Base-by-base conservation (phyloP, 2,113 vertebrate species). In the Colaptes auratus region DNA sequence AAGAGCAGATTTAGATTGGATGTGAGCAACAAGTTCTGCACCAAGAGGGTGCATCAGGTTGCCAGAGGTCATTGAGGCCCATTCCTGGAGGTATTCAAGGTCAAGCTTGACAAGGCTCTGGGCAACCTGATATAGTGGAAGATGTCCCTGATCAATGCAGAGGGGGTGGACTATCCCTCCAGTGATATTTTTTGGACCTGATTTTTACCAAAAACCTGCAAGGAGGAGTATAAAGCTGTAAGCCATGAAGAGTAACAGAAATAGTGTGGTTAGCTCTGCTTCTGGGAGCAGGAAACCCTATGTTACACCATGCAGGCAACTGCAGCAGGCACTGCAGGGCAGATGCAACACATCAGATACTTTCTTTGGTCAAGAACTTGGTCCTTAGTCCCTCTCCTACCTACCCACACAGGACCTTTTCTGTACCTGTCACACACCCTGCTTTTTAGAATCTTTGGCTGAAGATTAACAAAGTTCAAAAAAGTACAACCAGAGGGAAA, bases 271-370 rank as follows among this genome's bases (percentile, higher is more conserved):
- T 36, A 9, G 2, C 46, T 66, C 28, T 2, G 0, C n/a, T 59
- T 44, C 80, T 72, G 44, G 59, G 59, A 73, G 55, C 24, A 42
- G 50, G 33, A 73, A 88, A 46, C 24, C 15, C 33, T 8, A 4
- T 2, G 10, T 28, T 60, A 64, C 0, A 1, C 59, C 25, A 56
- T 0, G 1, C 0, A 1, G 33, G 12, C 55, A 72, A 24, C n/a
- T 5, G 30, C 7, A 9, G 21, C n/a, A 30, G 15, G n/a, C 24
- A 21, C 9, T 27, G 13, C 36, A 65, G 44, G 13, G 35, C 39
- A 80, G 5, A 69, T 31, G 20, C 20, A 80, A 59, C 19, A 31
- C 18, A 15, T 6, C 4, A 28, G 28, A 30, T 14, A 17, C 4
- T 28, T 52, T 35, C 44, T 48, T 14, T 58, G 48, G 8, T 64